Evolutionary conservation across 2,113 vertebrate genomes (phyloP).

Genomic region (Prietella phreatophila): DNA sequence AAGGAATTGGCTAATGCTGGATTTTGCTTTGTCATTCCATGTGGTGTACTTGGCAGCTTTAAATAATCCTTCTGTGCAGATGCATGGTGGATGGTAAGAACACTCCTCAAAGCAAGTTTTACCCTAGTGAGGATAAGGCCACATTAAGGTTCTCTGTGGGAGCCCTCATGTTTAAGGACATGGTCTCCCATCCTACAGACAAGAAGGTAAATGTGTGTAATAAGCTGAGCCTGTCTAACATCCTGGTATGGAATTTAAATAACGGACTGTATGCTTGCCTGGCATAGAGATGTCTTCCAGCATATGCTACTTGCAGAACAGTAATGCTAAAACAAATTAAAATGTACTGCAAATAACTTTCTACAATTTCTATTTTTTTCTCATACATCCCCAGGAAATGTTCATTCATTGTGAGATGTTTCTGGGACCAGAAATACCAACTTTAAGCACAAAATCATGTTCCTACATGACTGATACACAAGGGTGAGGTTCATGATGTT

Average conservation of each 20-base stretch:
- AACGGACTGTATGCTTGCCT: not conserved
- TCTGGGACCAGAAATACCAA: conserved; percentile 41
- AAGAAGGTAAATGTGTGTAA: conserved; percentile 48
- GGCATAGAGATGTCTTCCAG: not conserved
- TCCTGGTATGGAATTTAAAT: not conserved
- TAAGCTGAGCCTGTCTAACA: not conserved
- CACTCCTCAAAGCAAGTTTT: conserved; percentile 55
- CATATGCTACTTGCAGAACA: not conserved
- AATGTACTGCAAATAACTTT: not conserved
- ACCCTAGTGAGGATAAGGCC: conserved; percentile 13
- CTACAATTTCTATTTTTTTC: not conserved
- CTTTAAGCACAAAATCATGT: conserved; percentile 60
- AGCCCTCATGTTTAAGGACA: too few relatives aligned
- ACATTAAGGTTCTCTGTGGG: conserved; percentile 22
- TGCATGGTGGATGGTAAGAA: conserved; percentile 66
- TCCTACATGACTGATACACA: conserved; percentile 46
- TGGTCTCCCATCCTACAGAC: not conserved
- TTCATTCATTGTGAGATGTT: conserved; percentile 68
- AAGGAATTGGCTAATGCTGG: conserved; percentile 4
- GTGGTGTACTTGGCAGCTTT: not conserved
- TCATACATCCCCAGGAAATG: conserved; percentile 54
- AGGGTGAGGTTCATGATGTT: conserved; percentile 16
- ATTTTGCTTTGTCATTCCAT: not conserved
- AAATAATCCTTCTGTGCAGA: conserved; percentile 43
- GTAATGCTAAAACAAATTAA: not conserved